These are phyloP conservation scores for Danaus chrysippus DNA, from an alignment of 2,888 invertebrate species.

Conservation along the genomic window DNA sequence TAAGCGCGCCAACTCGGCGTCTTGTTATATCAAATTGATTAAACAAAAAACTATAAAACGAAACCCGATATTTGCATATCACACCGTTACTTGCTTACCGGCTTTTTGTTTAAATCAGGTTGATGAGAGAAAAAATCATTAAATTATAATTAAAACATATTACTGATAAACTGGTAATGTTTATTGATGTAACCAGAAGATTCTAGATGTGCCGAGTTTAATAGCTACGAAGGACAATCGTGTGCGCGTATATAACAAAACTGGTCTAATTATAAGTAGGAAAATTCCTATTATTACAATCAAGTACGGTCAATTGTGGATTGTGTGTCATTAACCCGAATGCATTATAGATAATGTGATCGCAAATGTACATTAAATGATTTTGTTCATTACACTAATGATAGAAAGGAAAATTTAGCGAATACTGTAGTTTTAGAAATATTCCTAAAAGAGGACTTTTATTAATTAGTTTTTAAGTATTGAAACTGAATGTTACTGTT, in stretches of 20 bases:
- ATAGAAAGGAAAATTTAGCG: constrained; percentile 70
- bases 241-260: constrained; percentile 45
- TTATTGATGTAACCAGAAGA: constrained; percentile 20
- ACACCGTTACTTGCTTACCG: no score
- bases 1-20: no score
- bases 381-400: constrained; percentile 52
- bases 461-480: not conserved
- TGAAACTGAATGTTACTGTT: no score
- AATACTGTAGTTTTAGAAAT: constrained; percentile 37
- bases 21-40: no score
- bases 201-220: constrained; percentile 27
- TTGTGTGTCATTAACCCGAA: constrained; percentile 60
- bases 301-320: constrained; percentile 50
- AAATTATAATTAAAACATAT: no score
- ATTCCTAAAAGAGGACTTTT: constrained; percentile 17
- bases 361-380: constrained; percentile 66
- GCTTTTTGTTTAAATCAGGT: not conserved
- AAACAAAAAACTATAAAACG: no score
- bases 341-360: constrained; percentile 51
- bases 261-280: constrained; percentile 60
- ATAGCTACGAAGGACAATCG: constrained; percentile 44
- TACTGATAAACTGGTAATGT: constrained; percentile 8
- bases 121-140: not conserved
- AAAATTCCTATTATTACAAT: constrained; percentile 69
- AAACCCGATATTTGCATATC: no score